These are phyloP conservation scores for Hormaphis cornu DNA, from an alignment of 1,140 invertebrate genomes.

Conservation along the genomic window DNA sequence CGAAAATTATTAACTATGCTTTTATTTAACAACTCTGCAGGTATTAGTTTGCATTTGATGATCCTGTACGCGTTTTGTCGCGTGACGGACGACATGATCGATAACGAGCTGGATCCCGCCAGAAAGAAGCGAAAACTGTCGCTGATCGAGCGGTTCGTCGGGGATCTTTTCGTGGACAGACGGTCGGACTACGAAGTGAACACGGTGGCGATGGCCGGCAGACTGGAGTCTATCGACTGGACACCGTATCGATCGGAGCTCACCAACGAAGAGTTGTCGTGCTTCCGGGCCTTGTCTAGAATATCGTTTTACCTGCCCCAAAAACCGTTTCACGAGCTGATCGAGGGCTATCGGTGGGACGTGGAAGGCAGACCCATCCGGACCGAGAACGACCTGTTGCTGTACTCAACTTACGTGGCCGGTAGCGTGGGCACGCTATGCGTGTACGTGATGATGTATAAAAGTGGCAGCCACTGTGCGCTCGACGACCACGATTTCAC, in stretches of 20 bases:
- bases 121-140: neutral
- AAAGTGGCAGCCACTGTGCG: neutral
- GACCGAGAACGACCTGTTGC: slow-evolving; percentile 4
- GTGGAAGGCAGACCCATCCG: neutral
- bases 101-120: neutral
- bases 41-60: slow-evolving; percentile 13
- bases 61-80: slow-evolving; percentile 20
- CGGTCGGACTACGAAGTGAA: neutral
- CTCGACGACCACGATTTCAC: neutral
- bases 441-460: slow-evolving; percentile 5
- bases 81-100: slow-evolving; percentile 24
- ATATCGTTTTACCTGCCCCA: slow-evolving; percentile 10
- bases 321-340: slow-evolving; percentile 7
- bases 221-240: neutral
- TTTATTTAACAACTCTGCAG: too few species aligned
- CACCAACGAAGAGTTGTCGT: neutral
- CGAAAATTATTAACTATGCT: too few species aligned
- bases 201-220: neutral
- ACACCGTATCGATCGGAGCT: neutral
- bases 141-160: neutral
- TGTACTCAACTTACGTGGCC: slow-evolving; percentile 16
- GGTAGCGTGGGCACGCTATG: slow-evolving; percentile 5
- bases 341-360: slow-evolving; percentile 20
- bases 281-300: slow-evolving; percentile 4
- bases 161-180: neutral